Evolutionary conservation across 2,113 vertebrate species (phyloP), one percentile per base, ranked within the genome.

Genomic region (Gracilinanus agilis): DNA sequence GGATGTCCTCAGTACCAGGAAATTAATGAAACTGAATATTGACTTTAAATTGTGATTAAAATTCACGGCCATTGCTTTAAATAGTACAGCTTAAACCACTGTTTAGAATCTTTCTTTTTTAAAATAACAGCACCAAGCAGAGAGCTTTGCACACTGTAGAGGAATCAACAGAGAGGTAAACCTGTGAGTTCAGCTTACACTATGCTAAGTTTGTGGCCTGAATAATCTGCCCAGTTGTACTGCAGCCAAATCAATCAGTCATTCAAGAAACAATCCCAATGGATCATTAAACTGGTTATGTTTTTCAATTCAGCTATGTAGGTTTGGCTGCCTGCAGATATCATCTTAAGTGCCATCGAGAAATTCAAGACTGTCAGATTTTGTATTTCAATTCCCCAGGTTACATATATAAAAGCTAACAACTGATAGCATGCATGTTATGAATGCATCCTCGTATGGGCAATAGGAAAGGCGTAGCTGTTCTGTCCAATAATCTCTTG

Each of bases 341-440:
- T 67, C 54, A 95, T 95, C 92, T 92, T 40, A 96, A 91, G 94
- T 95, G 97, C 93, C 54, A 75, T 34, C 90, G 90, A 96, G 90
- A 95, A 94, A 94, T 90, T 16, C 53, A 94, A 97, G 83, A 54
- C 49, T 55, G 56, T 89, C 89, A 90, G 58, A 91, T 4, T 55
- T 56, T 93, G 12, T 91, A 92, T 96, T 91, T 83, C 91, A 44
- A 93, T 88, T 92, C 44, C 75, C 53, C 40, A 90, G 25, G 34
- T 90, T 90, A 90, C 24, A 91, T 29, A 53, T 21, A 58, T 44
- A 92, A 23, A 91, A 54, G 29, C 44, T 10, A 61, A 75, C 67
- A 94, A 89, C 53, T 75, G 7, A 44, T n/a, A 23, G 34, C 53
- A 53, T 90, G 75, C 88, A 19, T 90, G 58, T 55, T 95, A 67